Percentiles rank a stretch among this genome's conserved stretches.
phyloP scores from a whole-genome alignment of 2,113 vertebrate genomes.

The Struthio camelus region DNA sequence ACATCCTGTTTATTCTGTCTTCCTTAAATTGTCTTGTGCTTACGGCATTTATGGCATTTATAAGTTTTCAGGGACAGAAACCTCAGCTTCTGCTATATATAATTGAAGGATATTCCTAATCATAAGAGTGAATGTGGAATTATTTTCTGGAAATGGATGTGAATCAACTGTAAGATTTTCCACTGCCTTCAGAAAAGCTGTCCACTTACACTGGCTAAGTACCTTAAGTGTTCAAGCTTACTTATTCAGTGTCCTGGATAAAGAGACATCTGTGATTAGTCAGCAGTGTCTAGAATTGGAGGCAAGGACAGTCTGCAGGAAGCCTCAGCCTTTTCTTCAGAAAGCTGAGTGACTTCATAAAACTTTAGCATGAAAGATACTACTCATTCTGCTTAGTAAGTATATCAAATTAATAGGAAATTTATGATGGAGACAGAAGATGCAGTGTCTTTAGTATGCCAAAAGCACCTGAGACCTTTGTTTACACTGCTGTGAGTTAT shows the following conservation, averaged over 20 bases:
- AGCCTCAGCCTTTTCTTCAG: neutral
- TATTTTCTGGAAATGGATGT: neutral
- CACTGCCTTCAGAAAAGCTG: neutral
- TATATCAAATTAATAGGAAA: neutral
- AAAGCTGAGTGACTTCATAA: neutral
- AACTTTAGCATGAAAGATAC: neutral
- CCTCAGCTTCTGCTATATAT: neutral
- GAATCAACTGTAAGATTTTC: neutral
- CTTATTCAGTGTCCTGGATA: neutral
- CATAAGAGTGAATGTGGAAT: rapidly evolving
- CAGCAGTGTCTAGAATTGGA: neutral
- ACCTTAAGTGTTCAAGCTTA: neutral
- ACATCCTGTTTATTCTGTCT: neutral
- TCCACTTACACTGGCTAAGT: neutral
- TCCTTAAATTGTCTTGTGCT: neutral
- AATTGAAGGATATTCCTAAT: neutral
- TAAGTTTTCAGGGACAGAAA: neutral
- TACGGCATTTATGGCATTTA: neutral
- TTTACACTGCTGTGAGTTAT: neutral
- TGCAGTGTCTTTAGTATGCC: neutral
- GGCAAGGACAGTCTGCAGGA: neutral
- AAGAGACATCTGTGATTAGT: neutral
- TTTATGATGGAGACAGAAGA: neutral
- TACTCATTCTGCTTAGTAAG: neutral
- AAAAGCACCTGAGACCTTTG: neutral